These are phyloP conservation scores for Nephrotoma appendiculata DNA, from an alignment of 2,888 invertebrate genomes.

Conservation along the genomic window DNA sequence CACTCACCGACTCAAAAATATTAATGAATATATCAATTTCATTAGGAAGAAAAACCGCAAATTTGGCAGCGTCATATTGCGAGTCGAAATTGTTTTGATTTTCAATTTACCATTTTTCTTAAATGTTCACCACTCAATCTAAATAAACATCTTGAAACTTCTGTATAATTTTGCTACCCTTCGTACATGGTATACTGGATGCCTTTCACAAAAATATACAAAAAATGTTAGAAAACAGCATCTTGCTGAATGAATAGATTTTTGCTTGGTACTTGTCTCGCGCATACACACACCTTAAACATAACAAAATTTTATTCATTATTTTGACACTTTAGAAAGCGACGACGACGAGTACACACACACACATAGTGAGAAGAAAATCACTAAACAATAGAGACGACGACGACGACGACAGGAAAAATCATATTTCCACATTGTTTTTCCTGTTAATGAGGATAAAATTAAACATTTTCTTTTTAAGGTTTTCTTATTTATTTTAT, in stretches of 20 bases:
- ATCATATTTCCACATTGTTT: not conserved
- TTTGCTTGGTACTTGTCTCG: not conserved
- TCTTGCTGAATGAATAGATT: not conserved
- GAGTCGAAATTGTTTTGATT: not conserved
- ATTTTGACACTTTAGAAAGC: not conserved
- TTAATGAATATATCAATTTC: no score
- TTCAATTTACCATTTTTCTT: not conserved
- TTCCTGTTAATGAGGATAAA: not conserved
- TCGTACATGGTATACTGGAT: not conserved
- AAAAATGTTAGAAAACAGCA: not conserved
- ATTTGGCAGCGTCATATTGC: not conserved
- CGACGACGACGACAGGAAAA: not conserved
- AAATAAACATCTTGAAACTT: not conserved
- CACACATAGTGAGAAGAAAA: not conserved
- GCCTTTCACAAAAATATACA: not conserved
- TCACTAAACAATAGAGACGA: not conserved
- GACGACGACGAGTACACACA: not conserved
- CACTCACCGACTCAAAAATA: no score
- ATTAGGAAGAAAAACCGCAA: not conserved
- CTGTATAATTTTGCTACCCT: not conserved
- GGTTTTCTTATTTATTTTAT: not conserved
- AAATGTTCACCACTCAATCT: not conserved
- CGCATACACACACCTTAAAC: no score
- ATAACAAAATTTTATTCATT: not conserved
- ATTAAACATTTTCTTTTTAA: not conserved